Percentiles rank a stretch among this genome's conserved stretches.
Conservation (phyloP, 2,888 invertebrate species). For the Patella depressa region DNA sequence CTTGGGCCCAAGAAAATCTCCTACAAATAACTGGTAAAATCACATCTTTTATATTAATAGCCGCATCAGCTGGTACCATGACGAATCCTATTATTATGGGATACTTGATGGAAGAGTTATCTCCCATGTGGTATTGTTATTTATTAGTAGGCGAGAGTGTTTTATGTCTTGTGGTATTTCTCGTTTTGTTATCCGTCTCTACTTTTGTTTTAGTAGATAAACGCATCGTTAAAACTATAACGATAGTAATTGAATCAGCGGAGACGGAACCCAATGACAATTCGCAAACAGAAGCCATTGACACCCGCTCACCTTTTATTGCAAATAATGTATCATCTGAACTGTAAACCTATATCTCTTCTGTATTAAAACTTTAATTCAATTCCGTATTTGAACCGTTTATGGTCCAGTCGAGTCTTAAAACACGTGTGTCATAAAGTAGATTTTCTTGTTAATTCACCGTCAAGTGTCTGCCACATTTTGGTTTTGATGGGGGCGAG, state of each 20-base stretch:
- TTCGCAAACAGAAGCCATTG: no score
- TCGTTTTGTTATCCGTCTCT: slow-evolving; percentile 24
- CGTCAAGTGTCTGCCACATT: no score
- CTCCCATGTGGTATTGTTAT: slow-evolving; percentile 66
- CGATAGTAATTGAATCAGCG: neutral
- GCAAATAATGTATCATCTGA: no score
- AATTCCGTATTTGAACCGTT: no score
- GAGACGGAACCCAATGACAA: no score
- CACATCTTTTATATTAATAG: slow-evolving; percentile 66
- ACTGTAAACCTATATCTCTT: no score
- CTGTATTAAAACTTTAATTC: no score
- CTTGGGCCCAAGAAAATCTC: slow-evolving; percentile 68
- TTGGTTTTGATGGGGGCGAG: no score
- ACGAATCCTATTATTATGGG: slow-evolving; percentile 64
- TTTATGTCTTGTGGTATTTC: slow-evolving; percentile 49
- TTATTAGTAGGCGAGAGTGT: slow-evolving; percentile 51
- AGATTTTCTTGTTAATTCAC: no score
- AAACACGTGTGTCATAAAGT: no score
- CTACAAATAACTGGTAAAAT: slow-evolving; percentile 68
- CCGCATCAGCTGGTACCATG: slow-evolving; percentile 69
- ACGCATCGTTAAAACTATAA: neutral
- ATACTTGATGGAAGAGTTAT: slow-evolving; percentile 59
- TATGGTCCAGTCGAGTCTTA: no score
- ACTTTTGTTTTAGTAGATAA: neutral
- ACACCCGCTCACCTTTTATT: no score